Conservation (phyloP, 2,113 vertebrate genomes). For the Parotia lawesii region DNA sequence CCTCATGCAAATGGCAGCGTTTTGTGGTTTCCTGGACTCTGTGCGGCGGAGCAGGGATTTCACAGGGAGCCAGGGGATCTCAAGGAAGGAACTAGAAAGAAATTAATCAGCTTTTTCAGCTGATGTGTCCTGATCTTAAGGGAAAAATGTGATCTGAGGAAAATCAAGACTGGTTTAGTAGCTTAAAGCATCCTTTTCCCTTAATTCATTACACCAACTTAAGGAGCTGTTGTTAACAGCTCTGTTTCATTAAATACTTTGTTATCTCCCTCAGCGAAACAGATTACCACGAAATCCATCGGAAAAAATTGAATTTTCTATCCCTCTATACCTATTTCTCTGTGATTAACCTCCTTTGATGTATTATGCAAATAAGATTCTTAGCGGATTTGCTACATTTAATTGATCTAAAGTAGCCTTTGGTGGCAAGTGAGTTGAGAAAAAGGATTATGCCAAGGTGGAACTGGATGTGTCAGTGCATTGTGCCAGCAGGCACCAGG, state of each 20-base stretch:
- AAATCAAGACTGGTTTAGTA: background rate
- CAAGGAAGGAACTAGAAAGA: background rate
- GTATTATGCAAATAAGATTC: constrained; percentile 19
- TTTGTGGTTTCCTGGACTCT: background rate
- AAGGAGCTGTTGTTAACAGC: background rate
- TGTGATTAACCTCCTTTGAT: constrained; percentile 24
- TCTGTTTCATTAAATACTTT: background rate
- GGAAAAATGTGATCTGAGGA: background rate
- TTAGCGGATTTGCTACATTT: background rate
- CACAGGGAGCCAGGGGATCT: background rate
- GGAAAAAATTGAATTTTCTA: background rate
- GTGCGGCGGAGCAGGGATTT: background rate
- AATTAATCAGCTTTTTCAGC: background rate
- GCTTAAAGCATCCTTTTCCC: background rate
- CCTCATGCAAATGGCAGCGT: background rate
- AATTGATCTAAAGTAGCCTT: constrained; percentile 12
- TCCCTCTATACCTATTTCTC: background rate
- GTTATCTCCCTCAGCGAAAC: background rate
- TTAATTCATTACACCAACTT: background rate
- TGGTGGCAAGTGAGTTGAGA: background rate
- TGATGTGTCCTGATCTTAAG: background rate
- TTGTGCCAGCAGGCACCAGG: background rate
- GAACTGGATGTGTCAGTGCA: background rate
- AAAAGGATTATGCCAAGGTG: constrained; percentile 12
- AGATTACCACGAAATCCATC: background rate